Conservation (phyloP, 2,113 vertebrate species). For the Neolamprologus sp. region DNA sequence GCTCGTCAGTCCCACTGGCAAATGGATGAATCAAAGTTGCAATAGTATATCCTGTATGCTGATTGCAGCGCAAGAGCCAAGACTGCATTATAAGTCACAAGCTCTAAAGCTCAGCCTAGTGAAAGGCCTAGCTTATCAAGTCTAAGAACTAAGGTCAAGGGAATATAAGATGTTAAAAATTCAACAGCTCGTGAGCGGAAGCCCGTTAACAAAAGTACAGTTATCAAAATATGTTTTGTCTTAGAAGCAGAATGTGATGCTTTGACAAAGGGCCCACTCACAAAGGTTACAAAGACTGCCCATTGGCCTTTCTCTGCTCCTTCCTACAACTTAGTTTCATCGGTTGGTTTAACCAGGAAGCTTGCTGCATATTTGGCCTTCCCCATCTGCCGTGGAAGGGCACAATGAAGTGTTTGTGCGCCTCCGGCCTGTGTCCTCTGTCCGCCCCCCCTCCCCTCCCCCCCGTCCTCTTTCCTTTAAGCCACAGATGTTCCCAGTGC, state of each 20-base stretch:
- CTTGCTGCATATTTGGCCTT: slow-evolving; percentile 73
- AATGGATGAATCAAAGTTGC: background rate
- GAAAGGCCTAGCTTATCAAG: background rate
- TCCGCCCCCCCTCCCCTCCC: background rate
- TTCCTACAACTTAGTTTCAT: slow-evolving; percentile 30
- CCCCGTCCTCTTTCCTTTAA: slow-evolving; percentile 48
- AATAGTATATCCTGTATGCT: background rate
- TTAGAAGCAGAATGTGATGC: background rate
- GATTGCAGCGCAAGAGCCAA: background rate
- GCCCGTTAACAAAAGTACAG: background rate
- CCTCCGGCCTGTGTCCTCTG: slow-evolving; percentile 58
- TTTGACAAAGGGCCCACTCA: background rate
- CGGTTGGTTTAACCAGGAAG: slow-evolving; percentile 73
- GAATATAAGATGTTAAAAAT: background rate
- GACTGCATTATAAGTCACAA: background rate
- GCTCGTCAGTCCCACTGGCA: background rate
- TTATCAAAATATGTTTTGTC: background rate
- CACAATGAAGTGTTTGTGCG: slow-evolving; percentile 81
- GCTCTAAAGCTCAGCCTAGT: background rate
- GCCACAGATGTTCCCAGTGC: slow-evolving; percentile 78
- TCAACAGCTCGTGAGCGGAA: background rate
- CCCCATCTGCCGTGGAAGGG: slow-evolving; percentile 78
- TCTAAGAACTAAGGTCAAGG: background rate
- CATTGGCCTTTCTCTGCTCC: slow-evolving; percentile 14
- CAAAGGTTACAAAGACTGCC: background rate